These are phyloP conservation scores for Menidia beryllina DNA, from an alignment of 2,113 vertebrate genomes.

Conservation along the genomic window DNA sequence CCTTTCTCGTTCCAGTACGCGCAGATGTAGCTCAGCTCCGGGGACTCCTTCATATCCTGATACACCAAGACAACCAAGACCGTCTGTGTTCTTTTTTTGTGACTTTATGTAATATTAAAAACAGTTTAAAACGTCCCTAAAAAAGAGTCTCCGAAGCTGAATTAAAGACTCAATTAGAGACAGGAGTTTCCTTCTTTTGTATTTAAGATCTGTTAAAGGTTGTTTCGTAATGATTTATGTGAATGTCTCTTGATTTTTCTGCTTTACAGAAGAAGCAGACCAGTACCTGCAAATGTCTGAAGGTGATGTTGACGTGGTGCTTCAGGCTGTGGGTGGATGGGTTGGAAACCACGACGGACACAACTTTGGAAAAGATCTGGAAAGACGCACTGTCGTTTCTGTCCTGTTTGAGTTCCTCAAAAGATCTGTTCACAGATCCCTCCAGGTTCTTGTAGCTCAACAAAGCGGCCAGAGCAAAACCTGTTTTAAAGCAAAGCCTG, in stretches of 20 bases:
- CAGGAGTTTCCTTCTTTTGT: neutral
- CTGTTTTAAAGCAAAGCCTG: too few relatives aligned
- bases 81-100: neutral
- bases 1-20: conserved; percentile 81
- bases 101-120: neutral
- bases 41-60: conserved; percentile 46
- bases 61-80: neutral
- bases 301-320: conserved; percentile 71
- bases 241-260: neutral
- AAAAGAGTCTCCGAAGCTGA: neutral
- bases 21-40: conserved; percentile 60
- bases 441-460: conserved; percentile 79
- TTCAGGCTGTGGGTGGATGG: conserved; percentile 64
- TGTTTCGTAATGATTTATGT: neutral
- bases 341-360: conserved; percentile 83
- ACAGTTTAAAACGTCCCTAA: neutral
- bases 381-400: conserved; percentile 24
- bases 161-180: neutral
- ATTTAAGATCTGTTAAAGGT: neutral
- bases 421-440: conserved; percentile 56
- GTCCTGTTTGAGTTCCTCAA: conserved; percentile 37
- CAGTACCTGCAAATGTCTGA: conserved; percentile 74
- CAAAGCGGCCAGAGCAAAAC: conserved; percentile 74
- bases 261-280: neutral
- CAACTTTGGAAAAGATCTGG: conserved; percentile 69